Evolutionary conservation across 2,797 vertebrate genomes (phyloP).

Genomic region (Hydrocynus forskahlii): DNA sequence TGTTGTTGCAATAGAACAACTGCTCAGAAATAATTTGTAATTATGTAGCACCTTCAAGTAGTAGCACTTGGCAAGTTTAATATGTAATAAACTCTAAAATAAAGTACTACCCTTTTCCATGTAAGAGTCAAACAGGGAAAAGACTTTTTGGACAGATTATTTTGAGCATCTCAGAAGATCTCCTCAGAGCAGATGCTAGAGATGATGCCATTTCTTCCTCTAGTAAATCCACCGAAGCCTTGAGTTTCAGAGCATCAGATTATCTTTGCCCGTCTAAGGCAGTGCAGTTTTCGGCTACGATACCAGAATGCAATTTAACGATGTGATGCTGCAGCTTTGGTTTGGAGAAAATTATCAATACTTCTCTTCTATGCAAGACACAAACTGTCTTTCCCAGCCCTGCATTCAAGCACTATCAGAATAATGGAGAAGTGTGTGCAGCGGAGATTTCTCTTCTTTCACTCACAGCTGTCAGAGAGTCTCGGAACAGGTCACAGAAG

Average conservation of each 20-base stretch:
- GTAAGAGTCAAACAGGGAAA: neutral
- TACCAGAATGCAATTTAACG: slow-evolving; percentile 66
- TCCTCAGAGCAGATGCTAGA: slow-evolving; percentile 24
- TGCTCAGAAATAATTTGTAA: too few relatives aligned
- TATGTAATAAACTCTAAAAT: neutral
- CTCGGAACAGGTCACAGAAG: slow-evolving; percentile 27
- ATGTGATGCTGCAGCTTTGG: slow-evolving; percentile 55
- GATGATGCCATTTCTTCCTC: slow-evolving; percentile 36
- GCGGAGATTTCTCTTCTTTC: slow-evolving; percentile 44
- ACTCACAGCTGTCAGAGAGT: slow-evolving; percentile 34
- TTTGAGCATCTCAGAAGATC: slow-evolving; percentile 9
- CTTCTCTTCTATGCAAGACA: slow-evolving; percentile 16
- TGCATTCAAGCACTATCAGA: slow-evolving; percentile 41
- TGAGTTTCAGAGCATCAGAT: slow-evolving; percentile 68
- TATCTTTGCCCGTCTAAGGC: slow-evolving; percentile 63
- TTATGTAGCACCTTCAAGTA: neutral
- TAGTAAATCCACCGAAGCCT: slow-evolving; percentile 60
- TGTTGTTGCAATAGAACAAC: neutral
- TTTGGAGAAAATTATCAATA: slow-evolving; percentile 46
- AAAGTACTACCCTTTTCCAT: neutral
- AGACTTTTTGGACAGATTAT: slow-evolving; percentile 20
- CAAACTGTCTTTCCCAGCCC: slow-evolving; percentile 31
- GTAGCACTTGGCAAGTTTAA: neutral
- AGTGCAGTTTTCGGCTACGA: slow-evolving; percentile 61
- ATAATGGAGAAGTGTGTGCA: slow-evolving; percentile 47